These are phyloP conservation scores for Eulimnadia texana DNA, from an alignment of 1,140 invertebrate genomes.

Conservation along the genomic window DNA sequence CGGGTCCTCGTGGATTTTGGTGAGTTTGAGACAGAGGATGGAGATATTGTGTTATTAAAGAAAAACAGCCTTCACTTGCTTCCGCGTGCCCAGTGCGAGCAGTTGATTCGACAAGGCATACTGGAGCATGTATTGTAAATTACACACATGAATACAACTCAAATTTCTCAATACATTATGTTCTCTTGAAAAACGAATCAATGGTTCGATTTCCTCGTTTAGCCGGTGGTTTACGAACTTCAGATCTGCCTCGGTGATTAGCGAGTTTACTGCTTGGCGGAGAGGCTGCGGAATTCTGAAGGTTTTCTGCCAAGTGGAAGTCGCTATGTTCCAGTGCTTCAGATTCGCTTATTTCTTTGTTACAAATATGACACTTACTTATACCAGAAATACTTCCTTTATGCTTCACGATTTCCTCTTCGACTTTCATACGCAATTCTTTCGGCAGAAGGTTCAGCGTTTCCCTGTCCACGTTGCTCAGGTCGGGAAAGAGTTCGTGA, in stretches of 20 bases:
- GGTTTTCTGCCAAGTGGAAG: neutral
- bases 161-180: no score
- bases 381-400: neutral
- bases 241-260: neutral
- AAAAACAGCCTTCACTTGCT: constrained; percentile 87
- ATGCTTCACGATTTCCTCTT: neutral
- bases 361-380: neutral
- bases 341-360: neutral
- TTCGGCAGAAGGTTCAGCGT: constrained; percentile 29
- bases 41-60: constrained; percentile 69
- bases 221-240: neutral
- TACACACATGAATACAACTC: no score
- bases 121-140: constrained; percentile 52
- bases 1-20: constrained; percentile 80
- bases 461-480: constrained; percentile 30
- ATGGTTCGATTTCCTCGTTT: neutral
- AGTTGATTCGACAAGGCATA: constrained; percentile 79
- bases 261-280: neutral
- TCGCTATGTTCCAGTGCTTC: constrained; percentile 4
- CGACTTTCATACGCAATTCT: neutral
- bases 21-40: constrained; percentile 84
- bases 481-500: constrained; percentile 35
- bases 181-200: neutral
- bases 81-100: constrained; percentile 72
- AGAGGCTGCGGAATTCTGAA: neutral